Percentiles rank a stretch among this genome's conserved stretches.
Evolutionary conservation across 1,140 invertebrate genomes (phyloP).

Genomic region (Mercenaria mercenaria): DNA sequence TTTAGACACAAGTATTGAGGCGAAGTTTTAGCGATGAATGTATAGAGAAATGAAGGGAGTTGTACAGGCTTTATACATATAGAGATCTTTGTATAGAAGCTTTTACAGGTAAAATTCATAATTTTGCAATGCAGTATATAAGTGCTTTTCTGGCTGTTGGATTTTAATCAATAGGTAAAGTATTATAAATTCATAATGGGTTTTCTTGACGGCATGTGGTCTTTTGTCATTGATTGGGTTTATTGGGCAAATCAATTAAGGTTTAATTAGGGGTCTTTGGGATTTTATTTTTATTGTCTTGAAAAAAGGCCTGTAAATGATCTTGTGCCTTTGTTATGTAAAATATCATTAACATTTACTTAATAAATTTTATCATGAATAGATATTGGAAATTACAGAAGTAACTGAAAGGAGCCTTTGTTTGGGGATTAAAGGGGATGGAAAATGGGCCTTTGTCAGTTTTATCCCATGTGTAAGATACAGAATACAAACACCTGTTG

Average conservation of each 20-base stretch:
- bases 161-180: slow-evolving; percentile 60
- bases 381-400: background rate
- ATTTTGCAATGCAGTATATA: slow-evolving; percentile 41
- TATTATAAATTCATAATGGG: slow-evolving; percentile 41
- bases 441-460: slow-evolving; percentile 25
- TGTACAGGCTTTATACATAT: slow-evolving; percentile 62
- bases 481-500: background rate
- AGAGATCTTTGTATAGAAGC: slow-evolving; percentile 58
- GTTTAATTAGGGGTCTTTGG: slow-evolving; percentile 50
- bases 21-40: slow-evolving; percentile 59
- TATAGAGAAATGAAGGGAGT: slow-evolving; percentile 63
- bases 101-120: slow-evolving; percentile 64
- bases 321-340: slow-evolving; percentile 24
- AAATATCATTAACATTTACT: background rate
- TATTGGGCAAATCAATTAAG: slow-evolving; percentile 56
- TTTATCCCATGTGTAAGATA: background rate
- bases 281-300: slow-evolving; percentile 37
- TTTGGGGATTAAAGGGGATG: slow-evolving; percentile 9
- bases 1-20: slow-evolving; percentile 67
- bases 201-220: slow-evolving; percentile 40
- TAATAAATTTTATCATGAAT: background rate
- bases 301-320: slow-evolving; percentile 15
- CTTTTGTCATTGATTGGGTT: slow-evolving; percentile 52
- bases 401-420: slow-evolving; percentile 9
- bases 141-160: slow-evolving; percentile 35